Conservation (phyloP, 2,888 invertebrate species). For the Drosophila algonquin region DNA sequence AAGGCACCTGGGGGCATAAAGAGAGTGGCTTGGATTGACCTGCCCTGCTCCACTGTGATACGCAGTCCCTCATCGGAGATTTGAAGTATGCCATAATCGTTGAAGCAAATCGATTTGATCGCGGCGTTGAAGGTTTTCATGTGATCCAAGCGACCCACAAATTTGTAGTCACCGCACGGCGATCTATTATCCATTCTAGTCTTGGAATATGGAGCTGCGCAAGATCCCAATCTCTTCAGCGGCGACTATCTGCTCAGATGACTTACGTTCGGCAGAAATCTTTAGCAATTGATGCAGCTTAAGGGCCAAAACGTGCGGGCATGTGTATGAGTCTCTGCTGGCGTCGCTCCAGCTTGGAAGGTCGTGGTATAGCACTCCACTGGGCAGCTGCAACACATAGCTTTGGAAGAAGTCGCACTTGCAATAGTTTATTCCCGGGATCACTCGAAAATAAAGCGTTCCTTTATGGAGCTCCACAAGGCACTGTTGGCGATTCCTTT, state of each 20-base stretch:
- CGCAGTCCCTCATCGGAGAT: constrained; percentile 94
- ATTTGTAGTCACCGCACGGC: constrained; percentile 86
- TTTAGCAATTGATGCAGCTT: constrained; percentile 85
- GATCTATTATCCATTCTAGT: constrained; percentile 45
- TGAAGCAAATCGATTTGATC: constrained; percentile 93
- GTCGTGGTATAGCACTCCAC: constrained; percentile 20
- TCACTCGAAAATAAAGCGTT: constrained; percentile 14
- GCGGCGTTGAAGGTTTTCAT: constrained; percentile 91
- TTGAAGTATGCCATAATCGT: constrained; percentile 92
- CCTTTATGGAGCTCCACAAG: constrained; percentile 31
- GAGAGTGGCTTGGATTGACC: constrained; percentile 94
- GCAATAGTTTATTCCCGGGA: constrained; percentile 88
- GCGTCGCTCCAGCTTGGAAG: constrained; percentile 11
- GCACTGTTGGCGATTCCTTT: background rate
- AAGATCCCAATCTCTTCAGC: constrained; percentile 85
- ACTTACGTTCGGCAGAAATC: constrained; percentile 1
- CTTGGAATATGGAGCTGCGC: constrained; percentile 81
- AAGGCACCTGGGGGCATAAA: constrained; percentile 93
- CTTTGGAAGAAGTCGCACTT: constrained; percentile 87
- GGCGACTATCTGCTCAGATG: constrained; percentile 83
- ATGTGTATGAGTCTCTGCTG: constrained; percentile 83
- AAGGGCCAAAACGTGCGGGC: constrained; percentile 88
- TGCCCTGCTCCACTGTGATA: constrained; percentile 95
- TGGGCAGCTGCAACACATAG: constrained; percentile 85
- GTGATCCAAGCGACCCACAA: constrained; percentile 92